These are phyloP conservation scores for Crematogaster levior DNA, from an alignment of 2,888 invertebrate genomes.

Conservation along the genomic window DNA sequence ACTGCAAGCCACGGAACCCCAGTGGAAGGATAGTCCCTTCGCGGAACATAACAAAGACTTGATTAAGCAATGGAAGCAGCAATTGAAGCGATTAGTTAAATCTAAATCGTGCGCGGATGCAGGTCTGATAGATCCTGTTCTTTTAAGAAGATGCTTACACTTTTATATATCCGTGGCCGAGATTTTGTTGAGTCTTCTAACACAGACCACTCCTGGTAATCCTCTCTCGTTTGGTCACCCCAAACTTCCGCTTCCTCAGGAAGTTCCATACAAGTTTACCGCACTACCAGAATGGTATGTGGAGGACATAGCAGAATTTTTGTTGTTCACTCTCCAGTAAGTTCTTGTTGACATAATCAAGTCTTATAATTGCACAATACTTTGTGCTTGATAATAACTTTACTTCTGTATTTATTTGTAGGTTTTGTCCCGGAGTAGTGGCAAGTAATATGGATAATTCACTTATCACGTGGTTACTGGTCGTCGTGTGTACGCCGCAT, in stretches of 20 bases:
- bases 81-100: constrained; percentile 91
- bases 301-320: constrained; percentile 98
- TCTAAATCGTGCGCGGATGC: constrained; percentile 97
- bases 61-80: constrained; percentile 94
- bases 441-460: constrained; percentile 93
- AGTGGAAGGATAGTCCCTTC: constrained; percentile 92
- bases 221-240: no score
- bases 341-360: constrained; percentile 89
- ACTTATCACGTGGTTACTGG: constrained; percentile 95
- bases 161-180: constrained; percentile 96
- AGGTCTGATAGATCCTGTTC: constrained; percentile 93
- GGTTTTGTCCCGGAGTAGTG: constrained; percentile 92
- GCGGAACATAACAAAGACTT: constrained; percentile 93
- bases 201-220: constrained; percentile 86
- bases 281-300: constrained; percentile 99
- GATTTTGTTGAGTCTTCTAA: constrained; percentile 90
- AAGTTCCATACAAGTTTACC: constrained; percentile 92
- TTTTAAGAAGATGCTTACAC: constrained; percentile 93
- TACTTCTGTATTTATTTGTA: constrained; percentile 80
- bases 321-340: constrained; percentile 97
- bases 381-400: constrained; percentile 5
- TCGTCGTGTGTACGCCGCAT: constrained; percentile 95
- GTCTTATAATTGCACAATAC: not conserved
- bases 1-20: constrained; percentile 92
- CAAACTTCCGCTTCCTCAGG: constrained; percentile 87